Evolutionary conservation across 2,888 invertebrate species (phyloP).

Genomic region (Xiphydria camelus): DNA sequence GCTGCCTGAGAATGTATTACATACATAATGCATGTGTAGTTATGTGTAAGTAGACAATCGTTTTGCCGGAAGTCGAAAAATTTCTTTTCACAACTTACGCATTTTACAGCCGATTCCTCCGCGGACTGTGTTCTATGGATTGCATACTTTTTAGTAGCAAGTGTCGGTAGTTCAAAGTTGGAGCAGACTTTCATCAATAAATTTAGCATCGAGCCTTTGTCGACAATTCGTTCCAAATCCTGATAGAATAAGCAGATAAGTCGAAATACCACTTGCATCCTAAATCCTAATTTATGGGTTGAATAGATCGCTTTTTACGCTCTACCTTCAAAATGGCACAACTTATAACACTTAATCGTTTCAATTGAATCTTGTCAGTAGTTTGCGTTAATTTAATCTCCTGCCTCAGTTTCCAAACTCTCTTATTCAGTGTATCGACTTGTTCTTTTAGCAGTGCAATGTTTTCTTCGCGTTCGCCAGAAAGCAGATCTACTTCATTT

Average conservation of each 20-base stretch:
- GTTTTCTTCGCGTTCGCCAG: conserved; percentile 29
- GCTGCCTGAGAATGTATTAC: conserved; percentile 55
- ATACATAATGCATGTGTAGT: not conserved
- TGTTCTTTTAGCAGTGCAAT: conserved; percentile 34
- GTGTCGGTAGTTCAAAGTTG: conserved; percentile 66
- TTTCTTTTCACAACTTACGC: conserved; percentile 22
- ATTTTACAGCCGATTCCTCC: conserved; percentile 29
- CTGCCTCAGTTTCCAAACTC: conserved; percentile 58
- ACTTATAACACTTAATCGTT: conserved; percentile 66
- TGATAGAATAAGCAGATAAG: conserved; percentile 13
- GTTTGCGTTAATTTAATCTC: conserved; percentile 61
- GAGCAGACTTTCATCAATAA: conserved; percentile 68
- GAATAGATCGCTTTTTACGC: not conserved
- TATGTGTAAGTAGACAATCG: too few relatives aligned
- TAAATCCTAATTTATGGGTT: conserved; percentile 8
- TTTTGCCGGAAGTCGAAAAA: too few relatives aligned
- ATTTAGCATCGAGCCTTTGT: conserved; percentile 65
- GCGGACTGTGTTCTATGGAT: conserved; percentile 38
- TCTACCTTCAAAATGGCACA: conserved; percentile 63
- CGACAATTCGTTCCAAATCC: conserved; percentile 54
- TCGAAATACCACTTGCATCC: not conserved
- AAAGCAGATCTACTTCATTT: conserved; percentile 28
- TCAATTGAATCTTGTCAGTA: conserved; percentile 62
- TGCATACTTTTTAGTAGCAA: conserved; percentile 35
- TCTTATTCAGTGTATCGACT: conserved; percentile 29